Evolutionary conservation across 53 echinoderm and acorn worm species (phyloP).

Genomic region (Crossaster papposus): DNA sequence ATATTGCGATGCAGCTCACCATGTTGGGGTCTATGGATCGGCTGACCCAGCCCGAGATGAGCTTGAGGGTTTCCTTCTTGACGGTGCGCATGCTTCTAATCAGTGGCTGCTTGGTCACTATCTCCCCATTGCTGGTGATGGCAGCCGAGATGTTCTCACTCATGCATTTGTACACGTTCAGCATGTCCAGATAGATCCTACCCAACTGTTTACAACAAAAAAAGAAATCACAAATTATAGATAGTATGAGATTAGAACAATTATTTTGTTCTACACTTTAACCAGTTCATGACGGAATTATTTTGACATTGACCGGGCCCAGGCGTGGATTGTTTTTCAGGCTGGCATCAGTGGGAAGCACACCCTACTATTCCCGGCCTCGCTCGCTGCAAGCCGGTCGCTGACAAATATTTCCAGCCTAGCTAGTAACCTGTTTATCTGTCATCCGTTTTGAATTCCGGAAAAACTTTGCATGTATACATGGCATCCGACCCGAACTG

Average conservation of each 20-base stretch:
- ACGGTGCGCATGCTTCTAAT: conserved; percentile 97
- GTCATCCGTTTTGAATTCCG: no score
- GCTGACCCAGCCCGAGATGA: conserved; percentile 99
- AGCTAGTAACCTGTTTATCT: no score
- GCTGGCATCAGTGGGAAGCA: no score
- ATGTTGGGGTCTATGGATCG: conserved; percentile 88
- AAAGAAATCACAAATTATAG: neutral
- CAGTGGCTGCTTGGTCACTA: conserved; percentile 92
- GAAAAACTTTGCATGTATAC: no score
- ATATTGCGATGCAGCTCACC: conserved; percentile 57
- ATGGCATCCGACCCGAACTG: no score
- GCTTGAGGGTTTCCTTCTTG: conserved; percentile 96
- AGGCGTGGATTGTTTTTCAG: no score
- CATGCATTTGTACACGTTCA: conserved; percentile 99
- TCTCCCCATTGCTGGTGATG: conserved; percentile 83
- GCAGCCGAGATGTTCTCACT: conserved; percentile 98
- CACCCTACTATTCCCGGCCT: no score
- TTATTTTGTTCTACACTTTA: neutral
- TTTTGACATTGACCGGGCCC: no score
- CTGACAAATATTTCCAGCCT: no score
- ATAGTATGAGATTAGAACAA: neutral
- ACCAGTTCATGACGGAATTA: no score
- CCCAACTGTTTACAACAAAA: conserved; percentile 70
- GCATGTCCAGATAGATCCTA: conserved; percentile 95
- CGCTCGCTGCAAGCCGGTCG: no score